These are phyloP conservation scores for Brachionus koreanus DNA, from an alignment of 1,140 invertebrate species.

Conservation along the genomic window DNA sequence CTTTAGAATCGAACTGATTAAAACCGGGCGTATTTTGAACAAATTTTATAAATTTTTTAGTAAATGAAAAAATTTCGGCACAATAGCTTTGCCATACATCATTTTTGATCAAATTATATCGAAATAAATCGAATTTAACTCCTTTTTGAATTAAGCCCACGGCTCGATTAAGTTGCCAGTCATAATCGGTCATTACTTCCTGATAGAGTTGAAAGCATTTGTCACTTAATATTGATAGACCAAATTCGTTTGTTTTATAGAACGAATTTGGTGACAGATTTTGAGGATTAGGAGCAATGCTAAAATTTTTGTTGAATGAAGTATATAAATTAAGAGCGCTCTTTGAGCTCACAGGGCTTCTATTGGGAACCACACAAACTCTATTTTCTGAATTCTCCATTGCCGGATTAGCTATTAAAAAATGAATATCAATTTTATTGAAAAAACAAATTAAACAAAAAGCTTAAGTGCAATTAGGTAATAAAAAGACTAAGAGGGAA, in stretches of 20 bases:
- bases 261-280: neutral
- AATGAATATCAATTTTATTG: neutral
- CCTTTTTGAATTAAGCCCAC: neutral
- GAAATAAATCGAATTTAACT: constrained; percentile 7
- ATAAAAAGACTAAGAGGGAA: neutral
- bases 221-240: constrained; percentile 9
- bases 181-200: neutral
- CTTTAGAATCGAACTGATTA: constrained; percentile 21
- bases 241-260: neutral
- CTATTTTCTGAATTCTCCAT: neutral
- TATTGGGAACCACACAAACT: neutral
- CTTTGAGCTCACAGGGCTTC: neutral
- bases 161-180: constrained; percentile 1
- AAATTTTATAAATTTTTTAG: constrained; percentile 13
- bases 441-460: neutral
- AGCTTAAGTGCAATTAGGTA: neutral
- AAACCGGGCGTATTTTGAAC: constrained; percentile 25
- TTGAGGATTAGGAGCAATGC: neutral
- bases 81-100: constrained; percentile 33
- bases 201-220: constrained; percentile 32
- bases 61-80: constrained; percentile 5
- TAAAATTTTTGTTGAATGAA: neutral
- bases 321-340: neutral
- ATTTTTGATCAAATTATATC: constrained; percentile 9
- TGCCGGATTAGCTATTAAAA: neutral